Percentiles rank a stretch among this genome's conserved stretches.
These are phyloP conservation scores for Spisula solida DNA, from an alignment of 2,888 invertebrate species.

Conservation along the genomic window DNA sequence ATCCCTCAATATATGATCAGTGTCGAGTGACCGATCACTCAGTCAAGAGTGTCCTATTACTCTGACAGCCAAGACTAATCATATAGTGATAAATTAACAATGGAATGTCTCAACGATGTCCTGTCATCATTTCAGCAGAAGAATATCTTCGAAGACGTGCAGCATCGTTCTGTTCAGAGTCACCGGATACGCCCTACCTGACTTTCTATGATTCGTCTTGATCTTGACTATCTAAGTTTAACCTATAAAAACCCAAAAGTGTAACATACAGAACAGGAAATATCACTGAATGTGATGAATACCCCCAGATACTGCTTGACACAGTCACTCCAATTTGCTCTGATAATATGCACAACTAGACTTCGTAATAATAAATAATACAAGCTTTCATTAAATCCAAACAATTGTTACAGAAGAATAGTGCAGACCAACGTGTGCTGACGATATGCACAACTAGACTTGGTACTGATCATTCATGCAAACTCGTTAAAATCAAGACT, in stretches of 20 bases:
- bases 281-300: too few species aligned
- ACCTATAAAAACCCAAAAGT: conserved; percentile 29
- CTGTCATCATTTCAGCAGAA: neutral
- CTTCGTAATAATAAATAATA: too few species aligned
- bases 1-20: neutral
- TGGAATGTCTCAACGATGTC: neutral
- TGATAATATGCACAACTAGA: too few species aligned
- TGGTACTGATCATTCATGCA: too few species aligned
- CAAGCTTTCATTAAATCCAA: too few species aligned
- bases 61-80: neutral
- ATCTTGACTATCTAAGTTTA: conserved; percentile 47
- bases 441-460: too few species aligned
- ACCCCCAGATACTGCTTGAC: too few species aligned
- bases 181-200: neutral
- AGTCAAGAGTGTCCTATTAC: neutral
- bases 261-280: neutral
- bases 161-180: neutral
- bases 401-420: too few species aligned
- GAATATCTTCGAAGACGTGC: neutral
- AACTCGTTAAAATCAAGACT: too few species aligned
- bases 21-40: neutral
- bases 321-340: too few species aligned
- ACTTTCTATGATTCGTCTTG: conserved; percentile 2
- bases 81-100: neutral
- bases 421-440: too few species aligned